Conservation (phyloP, 2,113 vertebrate genomes). For the Nipponia nippon region DNA sequence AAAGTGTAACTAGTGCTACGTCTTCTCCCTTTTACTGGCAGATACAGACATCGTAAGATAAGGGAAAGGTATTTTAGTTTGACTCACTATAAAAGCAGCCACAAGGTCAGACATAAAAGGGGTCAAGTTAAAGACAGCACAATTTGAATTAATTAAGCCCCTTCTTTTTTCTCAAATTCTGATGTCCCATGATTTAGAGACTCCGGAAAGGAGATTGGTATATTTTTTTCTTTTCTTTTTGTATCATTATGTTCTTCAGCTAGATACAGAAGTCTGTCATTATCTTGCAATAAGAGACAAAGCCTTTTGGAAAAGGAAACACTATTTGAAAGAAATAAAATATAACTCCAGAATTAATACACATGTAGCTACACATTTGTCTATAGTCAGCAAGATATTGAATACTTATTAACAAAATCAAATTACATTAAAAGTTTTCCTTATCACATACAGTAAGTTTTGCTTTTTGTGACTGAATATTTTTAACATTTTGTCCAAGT, state of each 20-base stretch:
- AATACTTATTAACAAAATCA: not conserved
- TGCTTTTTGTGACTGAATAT: not conserved
- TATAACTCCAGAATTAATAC: not conserved
- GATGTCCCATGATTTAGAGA: not conserved
- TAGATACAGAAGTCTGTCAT: not conserved
- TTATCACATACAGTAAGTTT: not conserved
- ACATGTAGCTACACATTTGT: not conserved
- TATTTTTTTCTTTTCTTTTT: not conserved
- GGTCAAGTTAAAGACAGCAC: not conserved
- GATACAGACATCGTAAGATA: not conserved
- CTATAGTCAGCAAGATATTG: not conserved
- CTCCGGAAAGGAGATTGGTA: not conserved
- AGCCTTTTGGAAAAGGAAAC: not conserved
- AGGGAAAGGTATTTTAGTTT: conserved; percentile 11
- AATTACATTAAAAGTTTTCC: not conserved
- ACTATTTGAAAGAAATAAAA: not conserved
- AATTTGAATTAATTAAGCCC: not conserved
- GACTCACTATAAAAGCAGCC: not conserved
- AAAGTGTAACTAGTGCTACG: not conserved
- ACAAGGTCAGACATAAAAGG: not conserved
- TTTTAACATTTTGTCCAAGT: not conserved
- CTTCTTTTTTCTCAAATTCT: not conserved
- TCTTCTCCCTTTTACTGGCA: not conserved
- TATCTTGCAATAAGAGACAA: not conserved
- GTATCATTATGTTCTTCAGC: not conserved